phyloP scores from a whole-genome alignment of 1,140 invertebrate species.

The Latrodectus geometricus region DNA sequence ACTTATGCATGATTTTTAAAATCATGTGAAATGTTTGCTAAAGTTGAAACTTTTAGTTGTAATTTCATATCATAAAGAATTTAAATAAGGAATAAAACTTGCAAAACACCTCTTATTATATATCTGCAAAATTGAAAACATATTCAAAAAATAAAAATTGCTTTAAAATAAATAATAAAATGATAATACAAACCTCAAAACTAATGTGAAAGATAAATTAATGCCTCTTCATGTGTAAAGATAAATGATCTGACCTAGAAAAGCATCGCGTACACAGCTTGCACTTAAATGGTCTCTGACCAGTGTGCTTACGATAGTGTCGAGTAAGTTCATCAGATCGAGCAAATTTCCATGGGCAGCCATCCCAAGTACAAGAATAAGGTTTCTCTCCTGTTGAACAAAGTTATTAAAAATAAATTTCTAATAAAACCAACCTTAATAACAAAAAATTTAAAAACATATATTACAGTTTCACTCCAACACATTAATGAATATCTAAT shows the following conservation, averaged over 20 bases:
- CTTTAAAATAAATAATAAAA: background rate
- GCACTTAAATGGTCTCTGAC: constrained; percentile 90
- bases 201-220: constrained; percentile 65
- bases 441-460: no score
- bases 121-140: no score
- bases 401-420: background rate
- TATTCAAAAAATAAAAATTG: no score
- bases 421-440: no score
- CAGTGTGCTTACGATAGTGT: constrained; percentile 90
- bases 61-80: no score
- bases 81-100: no score
- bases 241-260: constrained; percentile 90
- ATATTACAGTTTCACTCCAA: no score
- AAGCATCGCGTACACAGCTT: constrained; percentile 87
- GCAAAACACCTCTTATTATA: no score
- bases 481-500: no score
- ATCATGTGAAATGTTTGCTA: no score
- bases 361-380: constrained; percentile 90
- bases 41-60: no score
- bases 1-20: no score
- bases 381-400: constrained; percentile 80
- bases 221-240: constrained; percentile 91
- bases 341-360: constrained; percentile 91
- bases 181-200: background rate
- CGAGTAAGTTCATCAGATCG: constrained; percentile 89